phyloP scores from a whole-genome alignment of 2,888 invertebrate species.

The Leptopilina syphax region DNA sequence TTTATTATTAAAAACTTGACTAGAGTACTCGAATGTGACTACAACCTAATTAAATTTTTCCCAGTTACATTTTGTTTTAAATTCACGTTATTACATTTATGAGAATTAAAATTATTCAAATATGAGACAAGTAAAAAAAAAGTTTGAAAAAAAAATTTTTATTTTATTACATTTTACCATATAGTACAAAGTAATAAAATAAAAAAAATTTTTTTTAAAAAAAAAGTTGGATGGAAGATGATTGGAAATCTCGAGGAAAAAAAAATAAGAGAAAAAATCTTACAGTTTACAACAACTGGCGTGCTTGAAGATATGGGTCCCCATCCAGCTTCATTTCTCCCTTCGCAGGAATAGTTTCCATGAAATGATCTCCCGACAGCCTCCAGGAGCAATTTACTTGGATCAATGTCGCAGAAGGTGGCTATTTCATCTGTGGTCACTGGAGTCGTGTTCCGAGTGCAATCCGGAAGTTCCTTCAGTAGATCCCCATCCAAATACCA shows the following conservation, averaged over 20 bases:
- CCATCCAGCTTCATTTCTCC: constrained; percentile 93
- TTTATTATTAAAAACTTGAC: neutral
- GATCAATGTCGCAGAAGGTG: constrained; percentile 90
- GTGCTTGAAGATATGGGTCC: constrained; percentile 87
- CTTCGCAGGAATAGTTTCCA: constrained; percentile 96
- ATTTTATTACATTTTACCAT: no score
- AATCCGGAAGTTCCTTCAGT: constrained; percentile 91
- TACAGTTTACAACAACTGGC: constrained; percentile 89
- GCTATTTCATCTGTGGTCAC: constrained; percentile 69
- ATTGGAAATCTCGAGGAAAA: neutral
- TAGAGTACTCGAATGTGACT: neutral
- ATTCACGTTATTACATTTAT: no score
- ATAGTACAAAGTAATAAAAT: no score
- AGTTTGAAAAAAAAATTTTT: no score
- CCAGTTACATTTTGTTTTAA: no score
- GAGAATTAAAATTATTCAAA: no score
- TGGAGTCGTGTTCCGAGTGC: constrained; percentile 78
- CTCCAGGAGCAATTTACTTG: constrained; percentile 89
- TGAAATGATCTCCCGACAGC: constrained; percentile 93
- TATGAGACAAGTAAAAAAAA: no score
- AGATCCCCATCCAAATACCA: constrained; percentile 92
- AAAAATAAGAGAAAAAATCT: constrained; percentile 72
- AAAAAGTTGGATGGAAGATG: neutral
- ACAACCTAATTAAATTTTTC: no score
- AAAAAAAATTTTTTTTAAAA: neutral